These are phyloP conservation scores for Hormaphis cornu DNA, from an alignment of 1,140 invertebrate species.

Conservation along the genomic window DNA sequence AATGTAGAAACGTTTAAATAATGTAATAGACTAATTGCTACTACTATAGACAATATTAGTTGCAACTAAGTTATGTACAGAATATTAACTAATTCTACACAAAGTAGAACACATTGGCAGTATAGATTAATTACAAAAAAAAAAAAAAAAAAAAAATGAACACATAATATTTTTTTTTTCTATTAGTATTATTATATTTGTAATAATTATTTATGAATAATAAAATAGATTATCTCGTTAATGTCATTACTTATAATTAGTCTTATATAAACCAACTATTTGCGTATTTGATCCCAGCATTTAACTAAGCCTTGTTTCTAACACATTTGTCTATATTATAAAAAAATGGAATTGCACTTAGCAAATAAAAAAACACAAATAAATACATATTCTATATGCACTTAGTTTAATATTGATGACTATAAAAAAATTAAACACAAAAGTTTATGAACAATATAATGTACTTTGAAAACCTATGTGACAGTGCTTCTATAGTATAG, in stretches of 20 bases:
- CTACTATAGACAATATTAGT: no score
- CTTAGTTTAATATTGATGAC: constrained; percentile 3
- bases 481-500: constrained; percentile 7
- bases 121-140: neutral
- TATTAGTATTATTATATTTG: no score
- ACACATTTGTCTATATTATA: neutral
- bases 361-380: constrained; percentile 8
- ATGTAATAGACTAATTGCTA: no score
- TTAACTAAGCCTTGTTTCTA: constrained; percentile 6
- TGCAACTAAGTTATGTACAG: no score
- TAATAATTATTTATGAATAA: no score
- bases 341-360: constrained; percentile 23
- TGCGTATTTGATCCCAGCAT: neutral
- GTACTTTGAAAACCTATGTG: constrained; percentile 10
- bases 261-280: neutral
- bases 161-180: neutral
- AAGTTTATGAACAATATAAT: neutral
- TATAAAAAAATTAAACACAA: constrained; percentile 16
- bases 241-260: neutral
- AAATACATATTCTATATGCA: neutral
- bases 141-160: constrained; percentile 11
- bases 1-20: no score
- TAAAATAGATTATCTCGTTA: neutral
- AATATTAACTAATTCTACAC: neutral
- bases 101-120: neutral